Percentiles rank a stretch among this genome's conserved stretches.
Evolutionary conservation across 2,797 vertebrate species (phyloP).

Genomic region (Gymnothorax reevesii): DNA sequence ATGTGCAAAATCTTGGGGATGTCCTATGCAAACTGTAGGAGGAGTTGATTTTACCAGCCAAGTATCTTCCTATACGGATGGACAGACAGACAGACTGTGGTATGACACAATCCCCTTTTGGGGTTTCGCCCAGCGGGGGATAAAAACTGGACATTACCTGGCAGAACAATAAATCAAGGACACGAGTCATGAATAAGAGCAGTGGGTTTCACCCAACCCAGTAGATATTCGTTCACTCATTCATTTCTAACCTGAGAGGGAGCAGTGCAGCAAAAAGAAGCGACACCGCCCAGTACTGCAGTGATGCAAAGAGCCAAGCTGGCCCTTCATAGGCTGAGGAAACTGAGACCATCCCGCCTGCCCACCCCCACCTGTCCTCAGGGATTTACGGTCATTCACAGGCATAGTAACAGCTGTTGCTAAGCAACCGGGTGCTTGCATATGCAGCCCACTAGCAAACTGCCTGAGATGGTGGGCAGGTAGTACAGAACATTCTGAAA

Average conservation of each 20-base stretch:
- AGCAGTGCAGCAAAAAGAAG: conserved; percentile 12
- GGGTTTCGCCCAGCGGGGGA: background rate
- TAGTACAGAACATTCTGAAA: background rate
- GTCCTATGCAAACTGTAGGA: too few relatives aligned
- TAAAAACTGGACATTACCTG: background rate
- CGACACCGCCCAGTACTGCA: conserved; percentile 16
- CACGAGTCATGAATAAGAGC: background rate
- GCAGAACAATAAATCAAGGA: background rate
- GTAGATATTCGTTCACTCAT: background rate
- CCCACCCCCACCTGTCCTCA: conserved; percentile 14
- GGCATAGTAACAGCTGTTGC: conserved; percentile 30
- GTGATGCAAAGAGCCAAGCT: background rate
- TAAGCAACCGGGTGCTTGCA: conserved; percentile 34
- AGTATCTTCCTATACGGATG: background rate
- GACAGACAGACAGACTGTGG: background rate
- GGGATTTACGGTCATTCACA: conserved; percentile 33
- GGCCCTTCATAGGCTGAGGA: conserved; percentile 20
- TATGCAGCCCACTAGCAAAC: conserved; percentile 17
- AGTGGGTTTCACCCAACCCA: background rate
- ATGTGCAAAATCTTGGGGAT: too few relatives aligned
- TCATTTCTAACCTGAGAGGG: background rate
- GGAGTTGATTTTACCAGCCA: too few relatives aligned
- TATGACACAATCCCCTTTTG: background rate
- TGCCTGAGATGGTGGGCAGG: background rate
- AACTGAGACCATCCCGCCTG: conserved; percentile 22